Conservation (phyloP, 2,888 invertebrate genomes). For the Dolichomitus sp. region DNA sequence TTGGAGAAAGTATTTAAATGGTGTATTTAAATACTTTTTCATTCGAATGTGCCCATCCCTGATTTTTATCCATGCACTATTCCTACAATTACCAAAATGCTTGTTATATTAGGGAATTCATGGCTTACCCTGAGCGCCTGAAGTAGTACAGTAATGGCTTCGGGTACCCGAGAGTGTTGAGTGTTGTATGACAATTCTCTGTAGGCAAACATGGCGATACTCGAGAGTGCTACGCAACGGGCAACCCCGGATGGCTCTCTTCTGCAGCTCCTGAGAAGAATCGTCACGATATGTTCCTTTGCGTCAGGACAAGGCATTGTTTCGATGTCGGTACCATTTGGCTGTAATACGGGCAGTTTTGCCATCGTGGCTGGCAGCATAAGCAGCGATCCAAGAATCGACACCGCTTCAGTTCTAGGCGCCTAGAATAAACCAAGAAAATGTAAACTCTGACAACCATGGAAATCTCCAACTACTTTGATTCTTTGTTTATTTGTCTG, state of each 20-base stretch:
- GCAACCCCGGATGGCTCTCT: slow-evolving; percentile 96
- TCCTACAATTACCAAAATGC: background rate
- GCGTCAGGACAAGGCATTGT: slow-evolving; percentile 91
- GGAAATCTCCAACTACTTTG: background rate
- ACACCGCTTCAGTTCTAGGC: slow-evolving; percentile 96
- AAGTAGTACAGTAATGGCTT: slow-evolving; percentile 90
- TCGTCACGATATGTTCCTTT: slow-evolving; percentile 96
- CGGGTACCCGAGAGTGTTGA: slow-evolving; percentile 89
- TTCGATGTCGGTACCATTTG: slow-evolving; percentile 88
- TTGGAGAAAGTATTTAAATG: no score
- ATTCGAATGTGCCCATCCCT: no score
- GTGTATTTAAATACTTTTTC: no score
- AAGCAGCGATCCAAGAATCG: slow-evolving; percentile 95
- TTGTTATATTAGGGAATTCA: slow-evolving; percentile 12
- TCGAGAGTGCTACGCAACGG: slow-evolving; percentile 95
- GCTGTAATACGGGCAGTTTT: slow-evolving; percentile 91
- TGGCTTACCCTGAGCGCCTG: slow-evolving; percentile 89
- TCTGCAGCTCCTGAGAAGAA: slow-evolving; percentile 95
- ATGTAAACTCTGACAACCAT: no score
- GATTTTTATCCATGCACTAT: background rate
- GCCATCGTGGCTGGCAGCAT: slow-evolving; percentile 92
- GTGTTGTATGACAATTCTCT: slow-evolving; percentile 89
- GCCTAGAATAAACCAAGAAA: slow-evolving; percentile 86
- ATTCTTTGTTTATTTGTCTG: background rate
- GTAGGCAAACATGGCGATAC: slow-evolving; percentile 92